These are phyloP conservation scores for Polyergus mexicanus DNA, from an alignment of 1,140 invertebrate species.

Conservation along the genomic window DNA sequence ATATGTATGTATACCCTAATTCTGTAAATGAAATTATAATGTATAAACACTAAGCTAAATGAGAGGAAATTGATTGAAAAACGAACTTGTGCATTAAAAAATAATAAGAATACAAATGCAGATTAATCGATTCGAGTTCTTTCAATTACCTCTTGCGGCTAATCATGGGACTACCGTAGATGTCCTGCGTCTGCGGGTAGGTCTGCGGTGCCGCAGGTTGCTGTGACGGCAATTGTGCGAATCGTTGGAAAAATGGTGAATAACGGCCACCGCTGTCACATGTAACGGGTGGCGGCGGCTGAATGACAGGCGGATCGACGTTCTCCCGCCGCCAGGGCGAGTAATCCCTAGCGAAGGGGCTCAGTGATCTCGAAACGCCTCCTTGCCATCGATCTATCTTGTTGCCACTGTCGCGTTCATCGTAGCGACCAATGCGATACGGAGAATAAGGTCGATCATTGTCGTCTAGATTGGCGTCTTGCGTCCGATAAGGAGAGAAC, in stretches of 20 bases:
- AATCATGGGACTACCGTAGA: constrained; percentile 85
- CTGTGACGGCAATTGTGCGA: constrained; percentile 75
- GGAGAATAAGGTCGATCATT: constrained; percentile 76
- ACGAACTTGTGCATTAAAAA: not conserved
- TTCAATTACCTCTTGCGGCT: constrained; percentile 83
- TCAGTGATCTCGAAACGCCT: constrained; percentile 81
- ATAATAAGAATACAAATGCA: not conserved
- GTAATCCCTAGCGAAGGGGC: constrained; percentile 84
- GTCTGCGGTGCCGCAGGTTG: constrained; percentile 77
- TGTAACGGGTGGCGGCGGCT: constrained; percentile 66
- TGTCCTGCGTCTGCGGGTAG: constrained; percentile 80
- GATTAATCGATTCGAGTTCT: too few relatives aligned
- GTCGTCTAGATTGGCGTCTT: constrained; percentile 70
- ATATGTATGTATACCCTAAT: too few relatives aligned
- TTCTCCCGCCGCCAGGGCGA: constrained; percentile 86
- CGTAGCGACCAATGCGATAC: constrained; percentile 78
- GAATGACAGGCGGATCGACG: constrained; percentile 84
- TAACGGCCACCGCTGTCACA: constrained; percentile 81
- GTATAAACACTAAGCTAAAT: not conserved
- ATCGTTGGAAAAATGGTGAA: constrained; percentile 80
- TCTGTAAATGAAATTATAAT: not conserved
- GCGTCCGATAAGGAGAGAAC: constrained; percentile 76
- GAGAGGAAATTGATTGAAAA: not conserved
- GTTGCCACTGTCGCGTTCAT: constrained; percentile 76
- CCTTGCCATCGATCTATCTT: constrained; percentile 80